Base-by-base conservation (phyloP, 2,888 invertebrate genomes). In the Diadegma fenestrale region DNA sequence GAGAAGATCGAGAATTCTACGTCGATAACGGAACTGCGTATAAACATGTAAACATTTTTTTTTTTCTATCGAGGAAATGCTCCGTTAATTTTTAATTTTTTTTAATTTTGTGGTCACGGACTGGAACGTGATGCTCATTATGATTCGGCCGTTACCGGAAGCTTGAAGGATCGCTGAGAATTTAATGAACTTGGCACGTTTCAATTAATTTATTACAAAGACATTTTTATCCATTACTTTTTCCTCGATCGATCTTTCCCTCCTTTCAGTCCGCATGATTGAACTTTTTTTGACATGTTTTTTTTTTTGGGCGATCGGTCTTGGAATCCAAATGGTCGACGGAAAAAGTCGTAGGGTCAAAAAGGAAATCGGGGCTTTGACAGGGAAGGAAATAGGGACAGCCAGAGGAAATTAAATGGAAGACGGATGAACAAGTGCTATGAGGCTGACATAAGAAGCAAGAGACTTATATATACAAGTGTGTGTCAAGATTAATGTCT, bases 331-430 rank as follows among this genome's bases (percentile, higher is more conserved):
- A 30, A 61, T 30, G 30, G 45, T 37, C 80, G 71, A 26, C 37
- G 45, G 63, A 78, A 85, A 26, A 77, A 84, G 68, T 51, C 77
- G 69, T 33, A 22, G 66, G 76, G 81, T 85, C 81, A 81, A 73
- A 63, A 69, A 84, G 76, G 75, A 80, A 76, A 71, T 80, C 63
- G 41, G 54, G 75, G 63, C 51, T 84, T 84, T 87, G 88, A 86
- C 86, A 80, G 87, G 75, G 73, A 71, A 86, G 92, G 92, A 92
- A 92, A 92, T 91, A 90, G 89, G 87, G 80, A 88, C 54, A 88
- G 92, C 91, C 92, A 90, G 89, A 91, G 92, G 92, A 92, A 92
- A 92, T 92, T 92, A 92, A 92, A 92, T 90, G 89, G 90, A 92
- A 92, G 91, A 91, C 89, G 92, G 92, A 92, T 92, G 92, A 92